Evolutionary conservation across 1,140 invertebrate species (phyloP), one percentile per base, ranked within the genome.

Genomic region (Drosophila kohkoa): DNA sequence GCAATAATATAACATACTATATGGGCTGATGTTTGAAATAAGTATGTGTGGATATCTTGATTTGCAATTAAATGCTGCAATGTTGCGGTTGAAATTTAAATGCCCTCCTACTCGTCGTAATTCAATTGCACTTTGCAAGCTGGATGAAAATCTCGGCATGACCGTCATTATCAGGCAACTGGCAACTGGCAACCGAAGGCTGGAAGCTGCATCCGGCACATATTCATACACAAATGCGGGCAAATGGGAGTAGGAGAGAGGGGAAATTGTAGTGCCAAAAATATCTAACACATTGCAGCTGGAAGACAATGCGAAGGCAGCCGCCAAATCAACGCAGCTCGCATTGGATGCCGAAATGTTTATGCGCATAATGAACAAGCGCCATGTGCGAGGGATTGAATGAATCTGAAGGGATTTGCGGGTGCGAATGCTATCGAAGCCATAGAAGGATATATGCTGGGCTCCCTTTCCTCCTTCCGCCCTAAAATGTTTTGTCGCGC

Each of bases 351-450:
- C 80, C 85, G 77, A 82, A 88, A 88, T 88, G 83, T 88, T 88
- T 88, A 89, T 89, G 85, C 74, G 75, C 85, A 89, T 88, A 89
- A 88, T 89, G 83, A 88, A 88, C 83, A 88, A 77, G 80, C 83
- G 59, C 43, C 77, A 76, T 70, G 78, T 76, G 71, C 57, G 58
- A 52, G 35, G 15, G 11, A 58, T 35, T 54, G 51, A 7, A 41
- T 20, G 41, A 49, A 64, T 46, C 51, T 25, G 43, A 8, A 57
- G 15, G 49, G 0, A 49, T 30, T 32, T 43, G 38, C 10, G 48
- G 76, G 81, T 49, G 15, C 8, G 4, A 32, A 32, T 5, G 45
- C 43, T 48, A 48, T 62, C 20, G 69, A 30, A 25, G 32, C 25
- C 25, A 58, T 51, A 38, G 68, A 48, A 55, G 71, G 45, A 54